Evolutionary conservation across 2,888 invertebrate species (phyloP).

Genomic region (Diarsia rubi): DNA sequence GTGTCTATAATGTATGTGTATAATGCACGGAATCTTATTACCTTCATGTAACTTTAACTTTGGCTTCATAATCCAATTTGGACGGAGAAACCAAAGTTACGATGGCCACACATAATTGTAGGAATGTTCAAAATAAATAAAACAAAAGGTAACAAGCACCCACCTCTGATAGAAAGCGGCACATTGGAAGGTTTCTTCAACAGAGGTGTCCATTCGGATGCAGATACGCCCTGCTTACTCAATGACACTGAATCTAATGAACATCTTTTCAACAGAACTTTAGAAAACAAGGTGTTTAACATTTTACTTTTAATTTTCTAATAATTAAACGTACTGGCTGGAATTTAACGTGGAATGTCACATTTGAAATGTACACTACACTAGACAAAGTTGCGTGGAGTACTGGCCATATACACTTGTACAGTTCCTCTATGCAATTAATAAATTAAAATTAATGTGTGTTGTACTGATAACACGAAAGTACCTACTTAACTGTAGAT

Average conservation of each 20-base stretch:
- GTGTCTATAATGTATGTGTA: constrained; percentile 11
- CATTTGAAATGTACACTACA: constrained; percentile 28
- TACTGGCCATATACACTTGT: constrained; percentile 57
- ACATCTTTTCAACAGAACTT: constrained; percentile 70
- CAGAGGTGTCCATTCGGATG: constrained; percentile 82
- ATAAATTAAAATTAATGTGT: constrained; percentile 68
- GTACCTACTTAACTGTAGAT: constrained; percentile 41
- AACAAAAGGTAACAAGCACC: constrained; percentile 61
- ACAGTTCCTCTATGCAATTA: constrained; percentile 60
- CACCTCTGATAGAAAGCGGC: constrained; percentile 66
- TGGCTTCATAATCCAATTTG: constrained; percentile 53
- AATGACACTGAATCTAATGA: constrained; percentile 70
- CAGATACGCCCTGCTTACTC: constrained; percentile 69
- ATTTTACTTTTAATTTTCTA: constrained; percentile 53
- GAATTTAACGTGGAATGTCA: constrained; percentile 26
- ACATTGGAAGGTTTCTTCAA: constrained; percentile 68
- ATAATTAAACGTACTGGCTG: background rate
- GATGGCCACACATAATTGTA: constrained; percentile 49
- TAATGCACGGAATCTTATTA: constrained; percentile 25
- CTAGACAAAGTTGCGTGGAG: constrained; percentile 45
- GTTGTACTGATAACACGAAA: constrained; percentile 69
- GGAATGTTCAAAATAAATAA: constrained; percentile 64
- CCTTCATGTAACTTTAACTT: constrained; percentile 15
- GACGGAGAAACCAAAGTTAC: constrained; percentile 28
- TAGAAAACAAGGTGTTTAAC: constrained; percentile 71